A percentile compares a stretch with the other conserved stretches of the same genome.
phyloP scores from a whole-genome alignment of 2,888 invertebrate species.

The Hartigia nigra region DNA sequence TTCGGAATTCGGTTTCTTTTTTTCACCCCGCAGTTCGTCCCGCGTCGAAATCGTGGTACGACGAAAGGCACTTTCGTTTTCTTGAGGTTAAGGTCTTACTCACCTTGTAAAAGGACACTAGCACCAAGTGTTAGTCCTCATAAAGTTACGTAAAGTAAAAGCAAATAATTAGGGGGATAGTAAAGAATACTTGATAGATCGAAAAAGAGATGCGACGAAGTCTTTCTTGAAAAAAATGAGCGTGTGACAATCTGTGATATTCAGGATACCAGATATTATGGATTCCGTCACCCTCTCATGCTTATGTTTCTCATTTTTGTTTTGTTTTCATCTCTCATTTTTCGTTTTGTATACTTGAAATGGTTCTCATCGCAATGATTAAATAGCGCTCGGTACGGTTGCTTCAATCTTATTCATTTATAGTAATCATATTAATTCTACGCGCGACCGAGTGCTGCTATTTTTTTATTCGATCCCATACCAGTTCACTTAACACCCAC shows the following conservation, averaged over 20 bases:
- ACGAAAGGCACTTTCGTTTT: neutral
- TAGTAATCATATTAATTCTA: neutral
- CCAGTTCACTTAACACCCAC: slow-evolving; percentile 61
- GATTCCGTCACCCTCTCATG: neutral
- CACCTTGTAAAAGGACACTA: neutral
- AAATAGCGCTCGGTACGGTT: neutral
- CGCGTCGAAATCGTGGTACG: neutral
- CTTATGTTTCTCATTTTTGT: neutral
- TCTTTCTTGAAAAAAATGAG: neutral
- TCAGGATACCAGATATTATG: neutral
- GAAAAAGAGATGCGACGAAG: neutral
- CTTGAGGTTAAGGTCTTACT: neutral
- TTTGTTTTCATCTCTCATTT: too few relatives aligned
- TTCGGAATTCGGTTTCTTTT: neutral
- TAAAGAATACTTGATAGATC: neutral
- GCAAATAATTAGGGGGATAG: neutral
- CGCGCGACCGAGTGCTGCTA: neutral
- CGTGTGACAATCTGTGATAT: neutral
- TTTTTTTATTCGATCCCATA: neutral
- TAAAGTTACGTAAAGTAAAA: neutral
- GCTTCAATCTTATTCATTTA: neutral
- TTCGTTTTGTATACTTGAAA: neutral
- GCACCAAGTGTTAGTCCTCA: neutral
- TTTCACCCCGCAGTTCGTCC: neutral
- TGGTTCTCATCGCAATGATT: neutral